Conservation (phyloP, 2,888 invertebrate species). For the Pocota personata region DNA sequence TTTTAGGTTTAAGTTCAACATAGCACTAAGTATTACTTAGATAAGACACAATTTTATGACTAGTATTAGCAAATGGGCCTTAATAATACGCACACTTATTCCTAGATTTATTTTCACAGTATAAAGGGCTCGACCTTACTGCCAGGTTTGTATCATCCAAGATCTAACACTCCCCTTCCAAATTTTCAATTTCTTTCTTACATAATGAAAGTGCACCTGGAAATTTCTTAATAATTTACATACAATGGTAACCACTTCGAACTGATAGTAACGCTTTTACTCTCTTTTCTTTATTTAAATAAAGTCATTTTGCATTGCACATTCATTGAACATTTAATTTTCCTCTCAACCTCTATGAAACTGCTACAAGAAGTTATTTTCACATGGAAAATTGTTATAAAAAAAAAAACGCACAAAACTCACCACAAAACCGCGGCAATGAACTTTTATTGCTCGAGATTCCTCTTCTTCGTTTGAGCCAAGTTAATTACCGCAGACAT, state of each 20-base stretch:
- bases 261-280: conserved; percentile 22
- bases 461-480: neutral
- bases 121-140: too few relatives aligned
- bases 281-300: conserved; percentile 11
- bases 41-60: too few relatives aligned
- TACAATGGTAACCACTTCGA: conserved; percentile 7
- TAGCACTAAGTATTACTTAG: too few relatives aligned
- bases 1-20: too few relatives aligned
- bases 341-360: conserved; percentile 1
- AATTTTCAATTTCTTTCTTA: neutral
- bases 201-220: neutral
- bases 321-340: conserved; percentile 10
- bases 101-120: too few relatives aligned
- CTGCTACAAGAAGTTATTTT: neutral
- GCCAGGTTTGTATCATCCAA: too few relatives aligned
- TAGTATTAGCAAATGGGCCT: too few relatives aligned
- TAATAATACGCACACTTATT: too few relatives aligned
- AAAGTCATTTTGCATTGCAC: conserved; percentile 2
- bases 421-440: conserved; percentile 19
- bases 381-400: conserved; percentile 1
- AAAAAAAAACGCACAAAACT: neutral
- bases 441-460: conserved; percentile 22
- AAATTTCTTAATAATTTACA: conserved; percentile 23
- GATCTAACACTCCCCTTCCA: neutral
- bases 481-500: conserved; percentile 41